Conservation (phyloP, 2,888 invertebrate genomes). For the Zygaena filipendulae region DNA sequence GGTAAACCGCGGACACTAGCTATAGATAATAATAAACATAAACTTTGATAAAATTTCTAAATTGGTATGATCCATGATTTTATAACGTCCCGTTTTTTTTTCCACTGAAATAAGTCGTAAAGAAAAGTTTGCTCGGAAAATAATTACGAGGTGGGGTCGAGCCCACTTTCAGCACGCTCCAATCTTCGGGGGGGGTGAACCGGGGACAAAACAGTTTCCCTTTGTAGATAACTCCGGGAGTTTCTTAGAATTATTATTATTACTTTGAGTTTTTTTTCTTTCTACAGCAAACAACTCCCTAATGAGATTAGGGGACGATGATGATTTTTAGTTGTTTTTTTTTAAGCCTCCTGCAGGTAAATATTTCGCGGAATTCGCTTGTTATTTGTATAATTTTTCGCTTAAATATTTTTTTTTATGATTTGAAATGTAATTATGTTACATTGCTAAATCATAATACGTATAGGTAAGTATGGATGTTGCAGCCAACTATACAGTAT, state of each 20-base stretch:
- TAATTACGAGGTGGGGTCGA: conserved; percentile 51
- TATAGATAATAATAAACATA: too few species aligned
- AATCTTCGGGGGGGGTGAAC: conserved; percentile 14
- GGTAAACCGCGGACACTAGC: too few species aligned
- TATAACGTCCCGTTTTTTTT: conserved; percentile 33
- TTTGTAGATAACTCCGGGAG: conserved; percentile 30
- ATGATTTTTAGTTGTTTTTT: conserved; percentile 39
- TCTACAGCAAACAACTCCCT: conserved; percentile 45
- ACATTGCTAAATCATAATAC: too few species aligned
- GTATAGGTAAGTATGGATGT: too few species aligned
- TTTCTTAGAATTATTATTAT: conserved; percentile 60
- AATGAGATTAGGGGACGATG: conserved; percentile 45
- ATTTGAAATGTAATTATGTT: too few species aligned
- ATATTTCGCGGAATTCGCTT: too few species aligned
- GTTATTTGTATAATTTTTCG: too few species aligned
- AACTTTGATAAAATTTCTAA: too few species aligned
- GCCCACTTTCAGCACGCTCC: conserved; percentile 32
- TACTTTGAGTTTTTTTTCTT: conserved; percentile 39
- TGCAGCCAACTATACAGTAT: too few species aligned
- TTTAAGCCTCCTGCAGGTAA: too few species aligned
- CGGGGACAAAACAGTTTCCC: conserved; percentile 19
- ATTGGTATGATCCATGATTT: too few species aligned
- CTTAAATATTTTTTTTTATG: too few species aligned
- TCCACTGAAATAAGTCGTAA: conserved; percentile 31
- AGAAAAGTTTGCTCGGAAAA: conserved; percentile 54